A percentile compares a stretch with the other conserved stretches of the same genome.
Evolutionary conservation across 2,113 vertebrate species (phyloP).

Genomic region (Benitochromis conjunctus): DNA sequence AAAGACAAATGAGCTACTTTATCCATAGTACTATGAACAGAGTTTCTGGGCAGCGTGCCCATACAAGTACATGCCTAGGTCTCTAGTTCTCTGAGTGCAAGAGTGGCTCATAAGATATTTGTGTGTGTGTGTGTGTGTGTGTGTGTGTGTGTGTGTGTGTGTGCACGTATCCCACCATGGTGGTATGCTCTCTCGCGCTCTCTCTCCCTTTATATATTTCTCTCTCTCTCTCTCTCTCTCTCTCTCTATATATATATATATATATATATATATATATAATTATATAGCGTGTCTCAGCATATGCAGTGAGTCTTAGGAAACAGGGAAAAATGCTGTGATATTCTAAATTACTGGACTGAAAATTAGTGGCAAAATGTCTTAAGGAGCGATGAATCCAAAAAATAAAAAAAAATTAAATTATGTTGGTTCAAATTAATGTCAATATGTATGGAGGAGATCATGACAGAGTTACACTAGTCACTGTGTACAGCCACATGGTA

Average conservation of each 20-base stretch:
- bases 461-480: background rate
- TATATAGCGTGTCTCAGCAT: background rate
- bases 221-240: background rate
- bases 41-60: conserved; percentile 22
- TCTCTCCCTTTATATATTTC: no score
- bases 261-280: background rate
- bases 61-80: conserved; percentile 9
- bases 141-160: background rate
- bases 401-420: background rate
- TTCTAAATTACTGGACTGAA: background rate
- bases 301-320: background rate
- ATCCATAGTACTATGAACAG: background rate
- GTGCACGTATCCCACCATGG: background rate
- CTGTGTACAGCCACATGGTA: background rate
- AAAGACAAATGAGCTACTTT: conserved; percentile 34
- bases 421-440: background rate
- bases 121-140: background rate
- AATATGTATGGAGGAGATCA: background rate
- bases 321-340: background rate
- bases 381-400: background rate
- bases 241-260: background rate
- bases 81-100: background rate
- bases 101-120: background rate
- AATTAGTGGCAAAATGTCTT: background rate
- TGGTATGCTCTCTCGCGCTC: background rate